Evolutionary conservation across 2,888 invertebrate species (phyloP), one percentile per base, ranked within the genome.

Genomic region (Eristalis pertinax): DNA sequence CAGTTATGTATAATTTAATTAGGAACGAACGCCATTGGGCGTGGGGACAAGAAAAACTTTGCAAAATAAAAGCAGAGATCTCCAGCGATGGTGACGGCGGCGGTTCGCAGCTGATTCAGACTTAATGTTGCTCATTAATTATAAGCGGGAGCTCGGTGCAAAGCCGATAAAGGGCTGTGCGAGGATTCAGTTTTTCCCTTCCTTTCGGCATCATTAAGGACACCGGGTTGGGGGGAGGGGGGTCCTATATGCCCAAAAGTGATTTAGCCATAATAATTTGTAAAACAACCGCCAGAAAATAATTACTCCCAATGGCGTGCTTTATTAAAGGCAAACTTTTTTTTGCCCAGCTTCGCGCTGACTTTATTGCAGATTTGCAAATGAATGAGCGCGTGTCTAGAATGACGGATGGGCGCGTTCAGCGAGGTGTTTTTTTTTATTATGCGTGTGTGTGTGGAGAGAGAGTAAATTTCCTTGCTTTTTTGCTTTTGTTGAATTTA

Each of bases 181-280:
- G 11, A 69, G 68, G 7, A 22, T 63, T 50, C 24, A 32, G 11
- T 63, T 50, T 75, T 26, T 69, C 58, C 10, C 32, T 1, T 8
- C n/a, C 50, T 50, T 15, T 13, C 43, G 15, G 43, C 43, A 2
- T n/a, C 65, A 75, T 84, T 80, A 76, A 64, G 62, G 15, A 26
- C 43, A 26, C 4, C 7, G 22, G n/a, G 72, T 58, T 29, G 29
- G 29, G 4, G 29, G 2, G 2, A 5, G 4, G 4, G 69, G 19
- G 58, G 13, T 7, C 43, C 50, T 50, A 50, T 50, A 7, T 50
- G 50, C 50, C 50, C 50, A 50, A 50, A 50, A 50, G n/a, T 86
- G 86, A 87, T 87, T 87, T 87, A 87, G 84, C 67, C 79, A 80
- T 87, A 87, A 84, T 84, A 79, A 87, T 87, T 80, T 87, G 80